These are phyloP conservation scores for Phallusia fumigata DNA, from an alignment of 23 tunicate species.

Conservation along the genomic window DNA sequence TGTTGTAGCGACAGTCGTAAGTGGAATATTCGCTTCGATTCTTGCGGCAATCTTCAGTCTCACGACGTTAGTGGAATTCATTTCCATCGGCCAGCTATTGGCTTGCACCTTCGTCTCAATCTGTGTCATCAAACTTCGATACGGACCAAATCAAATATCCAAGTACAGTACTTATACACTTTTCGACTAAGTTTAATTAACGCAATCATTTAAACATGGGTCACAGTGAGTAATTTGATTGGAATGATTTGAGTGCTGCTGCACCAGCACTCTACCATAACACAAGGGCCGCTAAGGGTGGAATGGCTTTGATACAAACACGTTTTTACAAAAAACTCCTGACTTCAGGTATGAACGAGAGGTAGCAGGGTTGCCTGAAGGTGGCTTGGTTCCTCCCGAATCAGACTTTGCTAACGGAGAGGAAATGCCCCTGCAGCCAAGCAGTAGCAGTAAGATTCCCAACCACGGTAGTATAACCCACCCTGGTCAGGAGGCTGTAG, in stretches of 20 bases:
- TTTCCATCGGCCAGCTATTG: constrained; percentile 78
- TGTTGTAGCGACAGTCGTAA: constrained; percentile 19
- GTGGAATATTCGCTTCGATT: constrained; percentile 31
- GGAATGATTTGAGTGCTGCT: too few relatives aligned
- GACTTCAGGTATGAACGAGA: neutral
- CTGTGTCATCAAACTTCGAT: constrained; percentile 79
- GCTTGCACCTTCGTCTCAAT: constrained; percentile 84
- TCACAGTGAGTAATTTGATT: too few relatives aligned
- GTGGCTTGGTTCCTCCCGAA: neutral
- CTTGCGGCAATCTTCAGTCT: constrained; percentile 52
- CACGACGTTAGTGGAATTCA: constrained; percentile 64
- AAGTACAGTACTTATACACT: constrained; percentile 21
- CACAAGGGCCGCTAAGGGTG: too few relatives aligned
- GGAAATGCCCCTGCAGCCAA: neutral
- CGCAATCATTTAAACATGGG: too few relatives aligned
- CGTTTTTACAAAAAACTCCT: too few relatives aligned
- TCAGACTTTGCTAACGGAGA: neutral
- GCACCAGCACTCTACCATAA: too few relatives aligned
- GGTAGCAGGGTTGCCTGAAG: neutral
- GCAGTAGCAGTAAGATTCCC: neutral
- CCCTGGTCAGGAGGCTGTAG: neutral
- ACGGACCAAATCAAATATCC: constrained; percentile 54
- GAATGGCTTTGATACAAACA: too few relatives aligned
- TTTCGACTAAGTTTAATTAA: too few relatives aligned
- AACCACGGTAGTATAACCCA: neutral